These are phyloP conservation scores for Alentia gelatinosa DNA, from an alignment of 2,888 invertebrate species.

Conservation along the genomic window DNA sequence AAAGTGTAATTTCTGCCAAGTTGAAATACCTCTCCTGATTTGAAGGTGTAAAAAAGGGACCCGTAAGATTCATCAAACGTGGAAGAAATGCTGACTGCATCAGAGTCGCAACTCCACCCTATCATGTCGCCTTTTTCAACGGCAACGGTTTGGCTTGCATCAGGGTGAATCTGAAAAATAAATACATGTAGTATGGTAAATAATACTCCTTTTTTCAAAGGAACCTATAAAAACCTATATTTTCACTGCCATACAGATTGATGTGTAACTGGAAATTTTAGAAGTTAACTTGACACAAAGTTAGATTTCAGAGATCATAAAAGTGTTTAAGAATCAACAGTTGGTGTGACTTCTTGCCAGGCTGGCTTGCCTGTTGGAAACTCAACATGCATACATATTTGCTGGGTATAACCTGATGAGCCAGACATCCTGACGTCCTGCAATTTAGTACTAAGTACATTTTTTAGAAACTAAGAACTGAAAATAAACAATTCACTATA, in stretches of 20 bases:
- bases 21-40: background rate
- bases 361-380: too few species aligned
- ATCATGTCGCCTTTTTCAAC: background rate
- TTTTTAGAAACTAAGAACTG: too few species aligned
- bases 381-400: too few species aligned
- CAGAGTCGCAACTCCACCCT: background rate
- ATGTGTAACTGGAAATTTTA: background rate
- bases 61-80: constrained; percentile 11
- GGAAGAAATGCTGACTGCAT: background rate
- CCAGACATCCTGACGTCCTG: too few species aligned
- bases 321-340: too few species aligned
- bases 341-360: too few species aligned
- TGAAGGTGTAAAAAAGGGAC: background rate
- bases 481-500: too few species aligned
- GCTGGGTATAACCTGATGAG: too few species aligned
- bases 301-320: too few species aligned
- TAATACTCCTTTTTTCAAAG: too few species aligned
- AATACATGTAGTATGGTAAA: background rate
- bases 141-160: background rate
- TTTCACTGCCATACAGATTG: background rate
- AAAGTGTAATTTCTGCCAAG: background rate
- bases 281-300: background rate
- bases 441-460: too few species aligned
- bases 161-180: background rate
- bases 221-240: background rate